phyloP scores from a whole-genome alignment of 2,888 invertebrate species.

The Tetramorium bicarinatum region DNA sequence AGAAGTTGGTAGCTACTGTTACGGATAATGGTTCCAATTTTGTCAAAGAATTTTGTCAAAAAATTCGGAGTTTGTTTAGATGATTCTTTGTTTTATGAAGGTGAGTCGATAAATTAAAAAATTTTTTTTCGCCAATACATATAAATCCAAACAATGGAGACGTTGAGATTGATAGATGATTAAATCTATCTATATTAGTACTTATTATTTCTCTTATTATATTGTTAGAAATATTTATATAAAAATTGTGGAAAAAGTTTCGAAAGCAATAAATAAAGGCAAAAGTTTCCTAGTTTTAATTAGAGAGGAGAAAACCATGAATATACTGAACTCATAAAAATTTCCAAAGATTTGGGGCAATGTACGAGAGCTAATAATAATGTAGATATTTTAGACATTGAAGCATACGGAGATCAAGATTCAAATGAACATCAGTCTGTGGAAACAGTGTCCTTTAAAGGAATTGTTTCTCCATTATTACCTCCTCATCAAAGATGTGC shows the following conservation, averaged over 20 bases:
- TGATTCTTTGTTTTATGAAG: conserved; percentile 16
- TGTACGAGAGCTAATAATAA: not conserved
- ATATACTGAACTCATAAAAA: no score
- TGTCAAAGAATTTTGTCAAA: not conserved
- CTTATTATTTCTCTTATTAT: no score
- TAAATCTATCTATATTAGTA: no score
- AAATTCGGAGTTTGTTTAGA: conserved; percentile 28
- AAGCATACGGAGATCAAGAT: not conserved
- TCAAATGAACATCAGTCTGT: not conserved
- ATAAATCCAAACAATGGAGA: no score
- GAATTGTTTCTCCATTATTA: conserved; percentile 20
- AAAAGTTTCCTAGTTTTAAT: no score
- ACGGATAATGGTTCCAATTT: conserved; percentile 14
- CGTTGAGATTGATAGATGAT: no score
- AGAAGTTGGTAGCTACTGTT: conserved; percentile 16
- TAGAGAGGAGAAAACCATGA: no score
- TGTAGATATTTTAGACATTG: not conserved
- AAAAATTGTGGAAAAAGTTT: no score
- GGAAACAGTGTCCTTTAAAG: conserved; percentile 11
- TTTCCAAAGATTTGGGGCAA: no score
- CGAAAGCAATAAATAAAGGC: no score
- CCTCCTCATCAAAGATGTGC: conserved; percentile 37
- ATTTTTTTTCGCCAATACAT: no score
- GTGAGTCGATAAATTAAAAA: not conserved
- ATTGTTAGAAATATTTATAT: no score